Base-by-base conservation (phyloP, 2,797 vertebrate species). In the Neosilurus hyrtlii region DNA sequence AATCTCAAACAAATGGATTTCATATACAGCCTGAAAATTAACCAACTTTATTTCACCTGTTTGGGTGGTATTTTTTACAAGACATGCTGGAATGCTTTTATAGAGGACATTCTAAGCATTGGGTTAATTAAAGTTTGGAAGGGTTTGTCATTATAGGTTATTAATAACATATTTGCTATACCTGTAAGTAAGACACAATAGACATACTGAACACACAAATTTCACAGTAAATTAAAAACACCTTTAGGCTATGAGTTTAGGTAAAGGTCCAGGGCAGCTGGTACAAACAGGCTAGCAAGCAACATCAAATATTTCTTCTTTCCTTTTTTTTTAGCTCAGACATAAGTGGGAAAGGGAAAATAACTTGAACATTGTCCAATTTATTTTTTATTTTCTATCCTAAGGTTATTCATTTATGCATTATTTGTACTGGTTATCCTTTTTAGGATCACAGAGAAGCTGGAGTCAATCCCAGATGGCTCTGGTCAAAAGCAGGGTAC, bases 1-100 rank as follows among this genome's bases (percentile, higher is more conserved):
- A 90, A 86, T 87, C 89, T 88, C 91, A 93, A 94, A 95, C 92
- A 94, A 94, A 95, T 94, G 92, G 91, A 89, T 94, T 94, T 95
- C 91, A 95, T 94, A 93, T 94, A 92, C 79, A 88, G 82, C 86
- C 82, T 89, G 89, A 91, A 93, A 89, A 95, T 94, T 92, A 94
- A 93, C 92, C 92, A 93, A 93, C 93, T 94, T 86, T 11, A 83
- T 89, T 88, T 93, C 92, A 90, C 91, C 92, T 89, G 89, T 90
- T 87, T 90, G 87, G 78, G 90, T 73, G 37, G 71, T 84, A 43
- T 85, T 86, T 85, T 56, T 37, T 7, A 24, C 73, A 35, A 18
- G n/a, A 67, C 71, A 79, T 75, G 61, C 52, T 77, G 24, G 61
- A 82, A 37, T 82, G 54, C 62, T 52, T 63, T 62, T 67, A 67